Evolutionary conservation across 2,113 vertebrate species (phyloP).

Genomic region (Amphilophus citrinellus): DNA sequence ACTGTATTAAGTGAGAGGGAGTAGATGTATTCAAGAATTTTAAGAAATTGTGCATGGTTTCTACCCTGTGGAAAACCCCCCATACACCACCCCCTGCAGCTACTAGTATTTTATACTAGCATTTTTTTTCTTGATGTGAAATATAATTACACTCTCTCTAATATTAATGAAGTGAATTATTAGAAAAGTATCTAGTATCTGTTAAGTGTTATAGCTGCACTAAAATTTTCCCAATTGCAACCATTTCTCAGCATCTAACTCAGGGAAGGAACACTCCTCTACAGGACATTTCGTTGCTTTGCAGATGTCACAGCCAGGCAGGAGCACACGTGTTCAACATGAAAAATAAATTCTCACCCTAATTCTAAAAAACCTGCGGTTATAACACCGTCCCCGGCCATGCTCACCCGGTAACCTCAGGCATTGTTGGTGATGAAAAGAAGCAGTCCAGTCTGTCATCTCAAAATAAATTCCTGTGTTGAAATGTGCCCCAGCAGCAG

Average conservation of each 20-base stretch:
- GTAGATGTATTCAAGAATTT: not conserved
- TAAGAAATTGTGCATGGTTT: not conserved
- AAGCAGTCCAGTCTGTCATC: slow-evolving; percentile 50
- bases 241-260: not conserved
- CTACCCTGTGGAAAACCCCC: not conserved
- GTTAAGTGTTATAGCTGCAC: not conserved
- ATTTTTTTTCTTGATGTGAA: not conserved
- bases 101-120: too few species aligned
- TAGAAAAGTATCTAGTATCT: not conserved
- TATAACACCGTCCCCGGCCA: slow-evolving; percentile 18
- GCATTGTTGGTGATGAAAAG: slow-evolving; percentile 39
- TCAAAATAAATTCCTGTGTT: slow-evolving; percentile 40
- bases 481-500: slow-evolving; percentile 57
- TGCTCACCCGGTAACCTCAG: slow-evolving; percentile 32
- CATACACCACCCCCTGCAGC: too few species aligned
- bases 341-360: slow-evolving; percentile 37
- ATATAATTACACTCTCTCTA: not conserved
- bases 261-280: not conserved
- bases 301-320: slow-evolving; percentile 27
- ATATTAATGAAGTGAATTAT: not conserved
- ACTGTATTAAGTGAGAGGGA: too few species aligned
- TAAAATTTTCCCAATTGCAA: not conserved
- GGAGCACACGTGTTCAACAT: slow-evolving; percentile 29
- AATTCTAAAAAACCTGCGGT: slow-evolving; percentile 41
- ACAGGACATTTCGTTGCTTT: not conserved